Base-by-base conservation (phyloP, 2,797 vertebrate species). In the Jordanella pulchra region DNA sequence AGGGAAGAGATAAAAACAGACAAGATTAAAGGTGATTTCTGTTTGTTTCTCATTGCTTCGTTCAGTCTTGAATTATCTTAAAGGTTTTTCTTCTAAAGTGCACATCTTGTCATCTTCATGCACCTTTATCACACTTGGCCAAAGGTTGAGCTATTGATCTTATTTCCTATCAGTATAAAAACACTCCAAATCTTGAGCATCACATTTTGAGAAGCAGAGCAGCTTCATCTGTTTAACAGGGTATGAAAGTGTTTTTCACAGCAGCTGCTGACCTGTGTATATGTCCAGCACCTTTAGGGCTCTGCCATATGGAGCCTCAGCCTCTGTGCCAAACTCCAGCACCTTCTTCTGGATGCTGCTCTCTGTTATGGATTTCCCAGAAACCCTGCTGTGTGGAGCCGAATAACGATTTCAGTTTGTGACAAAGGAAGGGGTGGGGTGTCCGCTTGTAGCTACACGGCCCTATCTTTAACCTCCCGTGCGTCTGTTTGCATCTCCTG, bases 321-420 rank as follows among this genome's bases (percentile, higher is more conserved):
- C 72, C 67, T 80, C 77, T 58, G 72, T 11, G 30, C 44, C 42
- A 2, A 47, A 50, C 56, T 64, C 53, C 65, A 72, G 69, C 21
- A 5, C 14, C 50, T 73, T 71, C 69, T 32, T 35, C 35, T 69
- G 77, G 45, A 51, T 64, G n/a, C 32, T 25, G 63, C 71, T 0
- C 7, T 7, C 17, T 28, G 1, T 51, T 83, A 86, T 87, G 71
- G 89, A 91, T 87, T 84, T 81, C 64, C 54, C 14, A 30, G 27
- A 80, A 67, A 39, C 35, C 66, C 76, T 47, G 60, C 79, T 25
- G 85, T 69, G 12, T 83, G 78, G 82, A 58, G 42, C 0, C 44
- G 65, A 88, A 80, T 79, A 91, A 88, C 21, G 84, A 87, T 90
- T 87, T 73, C 63, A 66, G 83, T 84, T 84, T 1, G 21, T 7